Conservation (phyloP, 1,140 invertebrate species). For the Ostrea denselamellosa region DNA sequence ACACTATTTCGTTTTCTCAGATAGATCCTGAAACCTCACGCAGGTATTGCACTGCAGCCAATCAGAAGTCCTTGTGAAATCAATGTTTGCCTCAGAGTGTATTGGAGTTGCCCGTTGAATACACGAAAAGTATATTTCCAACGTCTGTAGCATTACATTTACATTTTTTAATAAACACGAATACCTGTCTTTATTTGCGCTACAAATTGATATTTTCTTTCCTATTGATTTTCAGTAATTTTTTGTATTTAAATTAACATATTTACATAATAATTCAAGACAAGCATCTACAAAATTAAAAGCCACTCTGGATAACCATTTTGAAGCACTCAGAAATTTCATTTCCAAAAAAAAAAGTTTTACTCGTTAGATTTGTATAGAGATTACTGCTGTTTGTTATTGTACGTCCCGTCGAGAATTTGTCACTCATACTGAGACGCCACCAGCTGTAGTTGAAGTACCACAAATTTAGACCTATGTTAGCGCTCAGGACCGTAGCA, state of each 20-base stretch:
- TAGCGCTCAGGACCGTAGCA: too few relatives aligned
- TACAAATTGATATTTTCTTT: conserved; percentile 19
- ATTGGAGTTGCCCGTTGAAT: background rate
- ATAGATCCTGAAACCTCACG: background rate
- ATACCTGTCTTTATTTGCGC: background rate
- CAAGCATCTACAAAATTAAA: background rate
- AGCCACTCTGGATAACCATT: background rate
- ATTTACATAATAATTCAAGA: conserved; percentile 10
- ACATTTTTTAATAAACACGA: conserved; percentile 6
- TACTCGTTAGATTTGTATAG: background rate
- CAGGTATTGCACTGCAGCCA: background rate
- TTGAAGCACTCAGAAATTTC: background rate
- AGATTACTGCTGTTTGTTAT: background rate
- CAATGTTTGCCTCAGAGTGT: background rate
- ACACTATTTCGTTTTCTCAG: background rate
- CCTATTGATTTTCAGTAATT: background rate
- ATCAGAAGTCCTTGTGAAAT: background rate
- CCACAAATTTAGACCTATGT: too few relatives aligned
- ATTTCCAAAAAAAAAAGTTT: background rate
- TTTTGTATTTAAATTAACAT: background rate
- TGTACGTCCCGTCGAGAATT: too few relatives aligned
- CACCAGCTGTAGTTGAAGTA: too few relatives aligned
- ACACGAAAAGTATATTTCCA: background rate
- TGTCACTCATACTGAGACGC: too few relatives aligned
- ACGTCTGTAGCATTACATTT: background rate